Conservation (phyloP, 2,888 invertebrate genomes). For the Cheilosia grossa region DNA sequence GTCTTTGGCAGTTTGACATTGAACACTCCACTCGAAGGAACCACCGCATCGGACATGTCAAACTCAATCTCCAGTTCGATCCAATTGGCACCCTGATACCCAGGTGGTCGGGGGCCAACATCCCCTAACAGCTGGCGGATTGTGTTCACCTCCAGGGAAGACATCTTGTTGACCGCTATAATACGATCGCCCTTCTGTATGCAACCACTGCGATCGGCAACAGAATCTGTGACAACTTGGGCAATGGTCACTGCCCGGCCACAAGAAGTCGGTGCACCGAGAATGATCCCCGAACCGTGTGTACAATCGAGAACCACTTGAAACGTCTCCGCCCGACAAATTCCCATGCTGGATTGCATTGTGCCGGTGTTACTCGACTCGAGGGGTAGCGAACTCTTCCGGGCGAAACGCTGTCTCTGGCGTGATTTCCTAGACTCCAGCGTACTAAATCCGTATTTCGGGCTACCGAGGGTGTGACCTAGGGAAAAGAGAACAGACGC, state of each 20-base stretch:
- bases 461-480: constrained; percentile 81
- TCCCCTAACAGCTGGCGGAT: constrained; percentile 84
- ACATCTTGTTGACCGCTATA: constrained; percentile 92
- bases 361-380: constrained; percentile 76
- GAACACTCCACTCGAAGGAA: constrained; percentile 95
- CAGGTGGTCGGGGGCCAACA: constrained; percentile 75
- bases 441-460: constrained; percentile 85
- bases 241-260: constrained; percentile 81
- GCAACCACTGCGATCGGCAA: constrained; percentile 87
- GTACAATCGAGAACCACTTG: constrained; percentile 83
- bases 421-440: constrained; percentile 84
- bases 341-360: constrained; percentile 79
- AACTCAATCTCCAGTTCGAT: constrained; percentile 93
- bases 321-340: constrained; percentile 82
- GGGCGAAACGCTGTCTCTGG: constrained; percentile 82
- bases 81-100: constrained; percentile 86
- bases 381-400: constrained; percentile 84
- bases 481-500: constrained; percentile 18
- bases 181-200: constrained; percentile 92
- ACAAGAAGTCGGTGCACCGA: constrained; percentile 79
- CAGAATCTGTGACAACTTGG: constrained; percentile 81
- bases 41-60: constrained; percentile 95
- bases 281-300: constrained; percentile 82
- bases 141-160: constrained; percentile 86
- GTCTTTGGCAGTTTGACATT: constrained; percentile 92